These are phyloP conservation scores for Labeo calbasu DNA, from an alignment of 2,797 vertebrate genomes.

Conservation along the genomic window DNA sequence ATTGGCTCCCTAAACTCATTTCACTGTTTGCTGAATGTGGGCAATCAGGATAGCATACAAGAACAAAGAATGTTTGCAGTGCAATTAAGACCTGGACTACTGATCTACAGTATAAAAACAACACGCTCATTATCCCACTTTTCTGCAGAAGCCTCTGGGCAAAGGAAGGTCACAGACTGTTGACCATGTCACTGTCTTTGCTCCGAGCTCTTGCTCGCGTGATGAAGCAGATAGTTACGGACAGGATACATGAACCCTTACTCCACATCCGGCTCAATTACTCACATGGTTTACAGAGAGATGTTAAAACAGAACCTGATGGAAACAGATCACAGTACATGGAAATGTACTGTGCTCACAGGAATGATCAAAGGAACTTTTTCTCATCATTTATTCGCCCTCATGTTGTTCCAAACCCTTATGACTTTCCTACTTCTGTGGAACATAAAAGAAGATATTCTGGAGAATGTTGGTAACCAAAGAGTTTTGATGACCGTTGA, in stretches of 20 bases:
- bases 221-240: neutral
- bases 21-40: constrained; percentile 22
- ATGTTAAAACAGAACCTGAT: neutral
- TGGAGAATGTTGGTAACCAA: neutral
- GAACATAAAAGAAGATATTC: neutral
- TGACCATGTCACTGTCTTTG: constrained; percentile 30
- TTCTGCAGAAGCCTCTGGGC: neutral
- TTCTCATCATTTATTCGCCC: neutral
- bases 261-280: constrained; percentile 36
- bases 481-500: neutral
- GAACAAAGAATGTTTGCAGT: constrained; percentile 9
- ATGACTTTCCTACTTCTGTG: neutral
- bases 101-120: constrained; percentile 31
- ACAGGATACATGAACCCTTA: constrained; percentile 11
- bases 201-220: neutral
- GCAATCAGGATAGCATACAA: constrained; percentile 2
- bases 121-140: constrained; percentile 18
- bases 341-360: no score
- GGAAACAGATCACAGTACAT: neutral
- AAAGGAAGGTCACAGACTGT: constrained; percentile 40
- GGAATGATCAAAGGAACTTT: no score
- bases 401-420: neutral
- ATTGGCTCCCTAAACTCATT: constrained; percentile 4
- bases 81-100: constrained; percentile 18
- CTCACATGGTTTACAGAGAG: neutral